phyloP scores from a whole-genome alignment of 2,888 invertebrate genomes.

The Pollenia labialis region DNA sequence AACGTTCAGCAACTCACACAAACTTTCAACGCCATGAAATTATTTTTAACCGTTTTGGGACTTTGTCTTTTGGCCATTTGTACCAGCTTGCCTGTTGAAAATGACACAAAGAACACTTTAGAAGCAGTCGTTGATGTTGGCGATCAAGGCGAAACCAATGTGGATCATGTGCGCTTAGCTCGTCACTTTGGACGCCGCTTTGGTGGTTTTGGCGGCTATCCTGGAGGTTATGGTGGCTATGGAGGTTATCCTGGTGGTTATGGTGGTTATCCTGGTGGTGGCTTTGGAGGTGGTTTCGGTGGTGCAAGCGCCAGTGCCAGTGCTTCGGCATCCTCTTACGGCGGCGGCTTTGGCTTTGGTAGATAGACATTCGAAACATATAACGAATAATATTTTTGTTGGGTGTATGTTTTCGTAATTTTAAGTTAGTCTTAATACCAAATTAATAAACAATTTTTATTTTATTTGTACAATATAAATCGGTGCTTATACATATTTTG shows the following conservation, averaged over 20 bases:
- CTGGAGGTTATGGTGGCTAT: conserved; percentile 27
- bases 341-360: conserved; percentile 1
- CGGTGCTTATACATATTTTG: too few species aligned
- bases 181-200: conserved; percentile 70
- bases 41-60: conserved; percentile 66
- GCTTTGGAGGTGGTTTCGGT: conserved; percentile 24
- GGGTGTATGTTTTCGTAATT: neutral
- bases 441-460: neutral
- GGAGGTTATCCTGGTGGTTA: conserved; percentile 23
- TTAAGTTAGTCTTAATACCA: neutral
- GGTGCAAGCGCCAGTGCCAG: conserved; percentile 23
- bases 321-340: neutral
- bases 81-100: conserved; percentile 69
- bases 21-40: conserved; percentile 71
- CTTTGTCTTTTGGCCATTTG: conserved; percentile 69
- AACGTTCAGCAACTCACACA: neutral
- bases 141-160: conserved; percentile 63
- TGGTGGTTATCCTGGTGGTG: conserved; percentile 18
- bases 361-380: neutral
- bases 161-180: conserved; percentile 70
- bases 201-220: conserved; percentile 13
- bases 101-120: conserved; percentile 58
- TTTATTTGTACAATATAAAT: too few species aligned
- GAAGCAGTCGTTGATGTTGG: conserved; percentile 67
- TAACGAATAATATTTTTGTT: too few species aligned